Evolutionary conservation across 2,113 vertebrate species (phyloP), one percentile per base, ranked within the genome.

Genomic region (Tachycineta bicolor): DNA sequence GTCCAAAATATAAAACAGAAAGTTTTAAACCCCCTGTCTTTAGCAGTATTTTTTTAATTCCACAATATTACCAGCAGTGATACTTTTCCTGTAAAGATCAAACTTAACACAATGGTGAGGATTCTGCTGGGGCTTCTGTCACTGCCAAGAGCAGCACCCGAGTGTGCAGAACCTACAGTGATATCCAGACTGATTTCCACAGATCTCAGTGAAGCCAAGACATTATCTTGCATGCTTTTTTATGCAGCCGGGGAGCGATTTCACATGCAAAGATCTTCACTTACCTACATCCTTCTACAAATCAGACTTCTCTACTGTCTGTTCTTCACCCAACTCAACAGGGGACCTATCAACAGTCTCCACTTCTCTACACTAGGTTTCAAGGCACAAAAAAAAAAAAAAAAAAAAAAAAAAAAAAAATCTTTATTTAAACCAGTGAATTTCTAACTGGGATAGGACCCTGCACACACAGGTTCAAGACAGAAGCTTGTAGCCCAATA

Each of bases 1-100:
- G 15, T 73, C 83, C 81, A 87, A 91, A 87, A 93, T 88, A 79
- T 39, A 96, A 93, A 92, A 31, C 10, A 84, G 82, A 80, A 84
- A 87, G 41, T 26, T 90, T 95, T 82, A 85, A 95, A 83, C 3
- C 17, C 24, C 26, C 14, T 62, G 17, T 59, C 58, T 84, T 79
- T 34, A 37, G 75, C 37, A 95, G 25, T 49, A 81, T 56, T 70
- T 83, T 96, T 86, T 86, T 29, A 95, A 95, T 70, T 77, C 58
- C 14, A 8, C 39, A 77, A 7, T 78, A 68, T 56, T 75, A 68
- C 26, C 49, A 58, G 22, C 17, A 80, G 47, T 6, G 9, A 52
- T 58, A 92, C 3, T 12, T 60, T 64, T 75, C 44, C 77, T 75
- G 25, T 34, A 79, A 84, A 73, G 74, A 83, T 56, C 80, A 89